Percentiles rank a stretch among this genome's conserved stretches.
Conservation (phyloP, 2,113 vertebrate species). For the Chaetops frenatus region DNA sequence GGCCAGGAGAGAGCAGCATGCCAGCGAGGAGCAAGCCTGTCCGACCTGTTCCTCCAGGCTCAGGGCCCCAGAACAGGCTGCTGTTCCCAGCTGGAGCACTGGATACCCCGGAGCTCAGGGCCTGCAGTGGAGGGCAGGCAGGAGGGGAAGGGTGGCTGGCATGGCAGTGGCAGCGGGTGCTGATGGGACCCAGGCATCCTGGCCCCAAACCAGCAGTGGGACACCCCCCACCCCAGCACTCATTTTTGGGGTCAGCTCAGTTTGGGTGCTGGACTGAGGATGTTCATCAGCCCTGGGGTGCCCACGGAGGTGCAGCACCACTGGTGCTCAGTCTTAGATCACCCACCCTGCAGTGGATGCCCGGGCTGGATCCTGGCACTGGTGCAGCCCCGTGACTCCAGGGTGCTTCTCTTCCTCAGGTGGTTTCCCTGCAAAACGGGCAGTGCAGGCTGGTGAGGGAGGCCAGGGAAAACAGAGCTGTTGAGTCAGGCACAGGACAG, state of each 20-base stretch:
- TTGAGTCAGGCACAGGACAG: rapidly evolving
- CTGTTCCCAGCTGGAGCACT: neutral
- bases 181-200: neutral
- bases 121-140: neutral
- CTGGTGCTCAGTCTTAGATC: neutral
- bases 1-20: neutral
- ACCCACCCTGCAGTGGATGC: neutral
- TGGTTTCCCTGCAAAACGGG: rapidly evolving
- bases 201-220: neutral
- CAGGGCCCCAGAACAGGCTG: neutral
- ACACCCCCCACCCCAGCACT: rapidly evolving
- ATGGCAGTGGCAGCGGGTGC: neutral
- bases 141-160: neutral
- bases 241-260: neutral
- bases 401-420: neutral
- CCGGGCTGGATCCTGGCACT: neutral
- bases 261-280: neutral
- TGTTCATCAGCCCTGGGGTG: neutral
- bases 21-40: neutral
- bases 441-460: neutral
- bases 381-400: rapidly evolving
- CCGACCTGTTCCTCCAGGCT: conserved; percentile 4
- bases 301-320: rapidly evolving
- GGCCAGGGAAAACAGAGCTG: neutral
- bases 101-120: rapidly evolving